Percentiles rank a stretch among this genome's conserved stretches.
These are phyloP conservation scores for Arctia plantaginis DNA, from an alignment of 2,888 invertebrate genomes.

Conservation along the genomic window DNA sequence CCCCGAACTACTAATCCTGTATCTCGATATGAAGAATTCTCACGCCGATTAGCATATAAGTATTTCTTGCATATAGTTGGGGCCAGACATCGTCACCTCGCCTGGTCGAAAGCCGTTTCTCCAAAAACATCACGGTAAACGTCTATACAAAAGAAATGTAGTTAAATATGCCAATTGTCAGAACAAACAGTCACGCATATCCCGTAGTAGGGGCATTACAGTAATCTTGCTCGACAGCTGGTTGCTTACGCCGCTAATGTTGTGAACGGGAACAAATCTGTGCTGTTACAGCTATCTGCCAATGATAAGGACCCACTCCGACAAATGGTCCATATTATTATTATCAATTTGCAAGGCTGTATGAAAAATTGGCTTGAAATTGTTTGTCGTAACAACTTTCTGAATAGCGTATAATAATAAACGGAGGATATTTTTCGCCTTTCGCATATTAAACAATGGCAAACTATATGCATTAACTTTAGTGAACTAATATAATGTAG, in stretches of 20 bases:
- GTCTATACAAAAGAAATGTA: neutral
- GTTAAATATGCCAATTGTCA: neutral
- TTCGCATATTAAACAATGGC: too few relatives aligned
- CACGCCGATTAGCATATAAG: too few relatives aligned
- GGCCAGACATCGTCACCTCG: too few relatives aligned
- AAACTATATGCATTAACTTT: neutral
- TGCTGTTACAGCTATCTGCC: slow-evolving; percentile 51
- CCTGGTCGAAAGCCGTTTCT: too few relatives aligned
- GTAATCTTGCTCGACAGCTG: slow-evolving; percentile 47
- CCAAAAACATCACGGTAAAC: too few relatives aligned
- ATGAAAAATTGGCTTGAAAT: slow-evolving; percentile 4
- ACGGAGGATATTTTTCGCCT: neutral
- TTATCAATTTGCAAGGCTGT: slow-evolving; percentile 24
- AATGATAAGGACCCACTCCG: slow-evolving; percentile 27
- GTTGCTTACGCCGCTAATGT: slow-evolving; percentile 69
- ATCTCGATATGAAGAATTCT: too few relatives aligned
- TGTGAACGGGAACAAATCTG: slow-evolving; percentile 67
- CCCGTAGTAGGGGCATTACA: slow-evolving; percentile 52
- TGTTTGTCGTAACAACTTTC: neutral
- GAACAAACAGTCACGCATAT: neutral
- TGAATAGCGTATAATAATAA: neutral
- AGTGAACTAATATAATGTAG: too few relatives aligned
- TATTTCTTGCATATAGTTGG: too few relatives aligned
- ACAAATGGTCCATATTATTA: slow-evolving; percentile 26
- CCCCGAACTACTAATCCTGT: too few relatives aligned